Base-by-base conservation (phyloP, 2,888 invertebrate genomes). In the Erynnis tages region DNA sequence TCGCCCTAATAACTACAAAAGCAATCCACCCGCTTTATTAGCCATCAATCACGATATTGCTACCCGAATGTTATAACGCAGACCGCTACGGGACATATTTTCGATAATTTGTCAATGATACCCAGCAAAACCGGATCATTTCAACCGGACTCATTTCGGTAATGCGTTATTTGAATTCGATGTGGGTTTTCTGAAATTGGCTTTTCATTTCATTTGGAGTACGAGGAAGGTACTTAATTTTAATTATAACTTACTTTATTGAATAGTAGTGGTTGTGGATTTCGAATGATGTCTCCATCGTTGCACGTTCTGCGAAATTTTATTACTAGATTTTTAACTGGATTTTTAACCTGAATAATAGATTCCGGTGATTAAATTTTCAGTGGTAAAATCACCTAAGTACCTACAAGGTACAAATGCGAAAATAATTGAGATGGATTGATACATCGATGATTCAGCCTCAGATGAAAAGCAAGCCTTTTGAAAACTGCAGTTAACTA, bases 1-100 rank as follows among this genome's bases (percentile, higher is more conserved):
- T 54, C 55, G 48, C 48, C 17, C 61, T 65, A 63, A 66, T 63
- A 63, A 62, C 59, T 54, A 64, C 60, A 65, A 63, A 62, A 60
- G 61, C 60, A 56, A 62, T 62, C 55, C 63, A 56, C 56, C 57
- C 53, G 56, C 43, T 47, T 57, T 62, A 65, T 63, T 58, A 63
- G 54, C 52, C 55, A 48, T 58, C 61, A 63, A 62, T 67, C 62
- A 59, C 54, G 58, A 60, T 60, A 63, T 65, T 62, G 60, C 62
- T 34, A 10, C 27, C 37, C 35, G 25, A 57, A 53, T 54, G 53
- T 46, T 53, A 54, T 62, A 61, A 58, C 62, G 60, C n/a, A 65
- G 62, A 60, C 59, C 61, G 59, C 62, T 53, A 41, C 49, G 40
- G 56, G 59, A 50, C 37, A 49, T 41, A 37, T 50, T 50, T 50